phyloP scores from a whole-genome alignment of 2,797 vertebrate genomes.

The Tadarida brasiliensis region DNA sequence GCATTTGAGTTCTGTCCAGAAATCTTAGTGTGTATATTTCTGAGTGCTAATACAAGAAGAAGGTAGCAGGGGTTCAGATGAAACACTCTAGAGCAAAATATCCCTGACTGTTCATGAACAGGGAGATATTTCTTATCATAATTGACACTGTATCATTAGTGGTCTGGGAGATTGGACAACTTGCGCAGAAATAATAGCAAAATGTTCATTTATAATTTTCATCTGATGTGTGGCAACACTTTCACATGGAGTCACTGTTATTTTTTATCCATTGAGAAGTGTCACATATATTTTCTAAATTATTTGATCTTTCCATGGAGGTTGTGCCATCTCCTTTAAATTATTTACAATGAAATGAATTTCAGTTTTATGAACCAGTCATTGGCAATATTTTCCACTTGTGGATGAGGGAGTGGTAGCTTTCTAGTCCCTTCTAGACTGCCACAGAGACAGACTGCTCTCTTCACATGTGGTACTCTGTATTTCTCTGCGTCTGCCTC shows the following conservation, averaged over 20 bases:
- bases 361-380: not conserved
- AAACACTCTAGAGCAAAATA: slow-evolving; percentile 12
- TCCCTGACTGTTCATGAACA: not conserved
- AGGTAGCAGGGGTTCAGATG: not conserved
- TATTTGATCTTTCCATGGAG: not conserved
- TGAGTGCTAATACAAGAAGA: not conserved
- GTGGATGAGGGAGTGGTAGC: not conserved
- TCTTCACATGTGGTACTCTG: not conserved
- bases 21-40: not conserved
- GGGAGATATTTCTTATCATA: not conserved
- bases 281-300: not conserved
- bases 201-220: not conserved
- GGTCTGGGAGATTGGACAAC: not conserved
- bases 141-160: not conserved
- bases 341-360: slow-evolving; percentile 14
- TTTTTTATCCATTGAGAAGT: not conserved
- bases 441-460: not conserved
- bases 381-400: not conserved
- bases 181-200: not conserved
- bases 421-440: not conserved
- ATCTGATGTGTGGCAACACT: not conserved
- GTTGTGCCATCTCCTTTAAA: not conserved
- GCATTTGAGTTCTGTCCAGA: not conserved
- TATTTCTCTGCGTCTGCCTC: not conserved
- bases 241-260: not conserved